Evolutionary conservation across 2,797 vertebrate genomes (phyloP), one percentile per base, ranked within the genome.

Genomic region (Otus scops): DNA sequence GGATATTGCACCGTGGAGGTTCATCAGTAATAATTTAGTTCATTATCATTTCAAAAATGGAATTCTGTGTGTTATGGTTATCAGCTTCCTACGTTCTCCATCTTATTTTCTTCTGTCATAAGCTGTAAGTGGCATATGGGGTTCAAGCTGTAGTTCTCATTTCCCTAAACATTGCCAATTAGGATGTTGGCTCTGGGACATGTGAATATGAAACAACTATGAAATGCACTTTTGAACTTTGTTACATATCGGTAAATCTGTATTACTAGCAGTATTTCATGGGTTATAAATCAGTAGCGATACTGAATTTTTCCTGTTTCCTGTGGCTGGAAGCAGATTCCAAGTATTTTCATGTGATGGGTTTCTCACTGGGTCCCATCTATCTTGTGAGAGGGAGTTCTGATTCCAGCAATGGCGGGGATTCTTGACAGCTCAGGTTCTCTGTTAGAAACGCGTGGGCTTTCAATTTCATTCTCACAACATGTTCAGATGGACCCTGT

Each of bases 231-330:
- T 91, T 57, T 89, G 91, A 80, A 69, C 85, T 83, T 71, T 1
- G 75, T 18, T 86, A 61, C 24, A 5, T 61, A 56, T 84, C 81
- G 73, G 74, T 76, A 82, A 84, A 89, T 95, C 74, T 92, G 32
- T 90, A 57, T 85, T 64, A 63, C 57, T 74, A 54, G 56, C 41
- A 91, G 48, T 47, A 39, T 89, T 91, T 85, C 95, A 59, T 79
- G 87, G 73, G 27, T 50, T 88, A 88, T 95, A 95, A 93, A 94
- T 95, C 79, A 93, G 61, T 50, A 91, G 57, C 1, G 5, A 27
- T 89, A 22, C 79, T 32, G 0, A 20, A 14, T 70, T 93, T 85
- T 75, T 84, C 73, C 75, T 64, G 56, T 77, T 92, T 91, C 84
- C 89, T 85, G 85, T 75, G 75, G 54, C 41, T 92, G 75, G 45